These are phyloP conservation scores for Xiphophorus maculatus DNA, from an alignment of 2,113 vertebrate species.

Conservation along the genomic window DNA sequence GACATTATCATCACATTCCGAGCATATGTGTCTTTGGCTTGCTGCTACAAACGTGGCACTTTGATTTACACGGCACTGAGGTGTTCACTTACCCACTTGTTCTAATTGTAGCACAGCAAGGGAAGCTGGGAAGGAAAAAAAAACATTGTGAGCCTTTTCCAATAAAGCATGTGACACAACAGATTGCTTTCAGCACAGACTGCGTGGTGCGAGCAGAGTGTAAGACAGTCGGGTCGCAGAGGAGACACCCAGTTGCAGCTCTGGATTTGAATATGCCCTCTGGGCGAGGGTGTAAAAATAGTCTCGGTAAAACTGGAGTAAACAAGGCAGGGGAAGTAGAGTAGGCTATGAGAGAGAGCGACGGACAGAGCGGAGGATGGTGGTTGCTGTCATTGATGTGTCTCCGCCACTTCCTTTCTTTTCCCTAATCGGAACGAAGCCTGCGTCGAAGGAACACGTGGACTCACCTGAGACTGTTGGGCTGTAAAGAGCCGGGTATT, in stretches of 20 bases:
- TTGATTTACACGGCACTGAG: not conserved
- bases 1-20: not conserved
- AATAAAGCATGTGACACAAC: slow-evolving; percentile 4
- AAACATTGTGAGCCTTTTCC: slow-evolving; percentile 7
- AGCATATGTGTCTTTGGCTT: not conserved
- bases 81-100: not conserved
- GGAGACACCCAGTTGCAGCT: slow-evolving; percentile 66
- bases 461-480: slow-evolving; percentile 6
- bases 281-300: slow-evolving; percentile 76
- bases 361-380: slow-evolving; percentile 6
- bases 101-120: not conserved
- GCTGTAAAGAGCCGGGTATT: not conserved
- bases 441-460: slow-evolving; percentile 16
- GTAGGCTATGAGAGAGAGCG: slow-evolving; percentile 51
- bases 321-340: slow-evolving; percentile 71
- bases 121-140: not conserved
- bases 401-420: slow-evolving; percentile 31
- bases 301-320: slow-evolving; percentile 74
- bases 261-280: slow-evolving; percentile 77
- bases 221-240: slow-evolving; percentile 51
- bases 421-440: not conserved
- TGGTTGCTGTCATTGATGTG: slow-evolving; percentile 30
- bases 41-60: not conserved
- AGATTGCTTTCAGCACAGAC: slow-evolving; percentile 28
- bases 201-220: slow-evolving; percentile 45